These are phyloP conservation scores for Salmo trutta DNA, from an alignment of 2,797 vertebrate genomes.

Conservation along the genomic window DNA sequence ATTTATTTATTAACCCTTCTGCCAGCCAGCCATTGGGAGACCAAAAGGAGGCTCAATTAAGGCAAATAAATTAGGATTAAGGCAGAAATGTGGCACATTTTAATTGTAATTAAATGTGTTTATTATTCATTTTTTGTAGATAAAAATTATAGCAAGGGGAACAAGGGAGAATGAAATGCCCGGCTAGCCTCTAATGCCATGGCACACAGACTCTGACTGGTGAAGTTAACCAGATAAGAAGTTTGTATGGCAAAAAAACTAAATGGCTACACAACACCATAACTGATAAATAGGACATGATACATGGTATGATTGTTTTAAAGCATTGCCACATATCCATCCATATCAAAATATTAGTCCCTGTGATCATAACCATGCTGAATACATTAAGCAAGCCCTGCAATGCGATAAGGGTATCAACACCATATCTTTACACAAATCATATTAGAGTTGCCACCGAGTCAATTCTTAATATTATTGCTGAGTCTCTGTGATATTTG, in stretches of 20 bases:
- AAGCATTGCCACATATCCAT: neutral
- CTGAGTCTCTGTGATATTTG: conserved; percentile 23
- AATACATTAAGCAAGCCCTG: conserved; percentile 53
- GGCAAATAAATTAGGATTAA: conserved; percentile 79
- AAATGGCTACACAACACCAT: neutral
- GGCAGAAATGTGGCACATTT: conserved; percentile 67
- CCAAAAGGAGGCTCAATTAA: conserved; percentile 75
- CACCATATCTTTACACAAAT: conserved; percentile 68
- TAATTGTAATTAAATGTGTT: conserved; percentile 78
- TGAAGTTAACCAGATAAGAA: conserved; percentile 13
- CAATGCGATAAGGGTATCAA: conserved; percentile 56
- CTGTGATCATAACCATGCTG: conserved; percentile 33
- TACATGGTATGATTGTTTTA: too few relatives aligned
- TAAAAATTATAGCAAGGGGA: conserved; percentile 22
- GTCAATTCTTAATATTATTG: conserved; percentile 67
- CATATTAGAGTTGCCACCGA: conserved; percentile 68
- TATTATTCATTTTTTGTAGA: conserved; percentile 74
- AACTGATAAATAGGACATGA: too few relatives aligned
- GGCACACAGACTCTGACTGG: conserved; percentile 9
- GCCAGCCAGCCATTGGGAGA: conserved; percentile 65
- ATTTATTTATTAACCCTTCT: conserved; percentile 72
- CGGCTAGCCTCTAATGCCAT: conserved; percentile 40
- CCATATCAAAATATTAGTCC: neutral
- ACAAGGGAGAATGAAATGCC: conserved; percentile 36
- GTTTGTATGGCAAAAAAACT: conserved; percentile 3